These are phyloP conservation scores for Bellardia bayeri DNA, from an alignment of 2,888 invertebrate genomes.

Conservation along the genomic window DNA sequence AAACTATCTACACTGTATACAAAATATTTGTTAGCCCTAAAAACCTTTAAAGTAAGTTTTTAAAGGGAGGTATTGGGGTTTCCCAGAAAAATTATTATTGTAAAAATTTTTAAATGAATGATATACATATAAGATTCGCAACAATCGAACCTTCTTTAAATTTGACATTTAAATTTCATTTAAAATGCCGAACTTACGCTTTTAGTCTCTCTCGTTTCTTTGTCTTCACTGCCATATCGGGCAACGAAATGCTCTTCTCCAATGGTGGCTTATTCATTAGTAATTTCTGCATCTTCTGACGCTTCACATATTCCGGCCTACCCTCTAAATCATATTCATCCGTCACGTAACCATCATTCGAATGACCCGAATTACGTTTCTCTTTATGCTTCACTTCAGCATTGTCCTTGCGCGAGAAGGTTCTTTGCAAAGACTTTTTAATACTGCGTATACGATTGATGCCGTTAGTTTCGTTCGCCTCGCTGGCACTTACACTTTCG, in stretches of 20 bases:
- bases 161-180: no score
- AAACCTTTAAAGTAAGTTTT: no score
- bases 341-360: conserved; percentile 79
- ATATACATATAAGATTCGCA: not conserved
- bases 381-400: conserved; percentile 49
- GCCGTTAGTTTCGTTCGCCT: conserved; percentile 55
- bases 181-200: conserved; percentile 86
- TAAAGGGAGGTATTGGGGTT: no score
- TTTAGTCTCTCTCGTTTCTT: conserved; percentile 89
- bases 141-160: no score
- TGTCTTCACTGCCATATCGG: conserved; percentile 90
- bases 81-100: no score
- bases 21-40: no score
- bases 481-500: conserved; percentile 69
- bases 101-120: no score
- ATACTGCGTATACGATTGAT: conserved; percentile 82
- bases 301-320: conserved; percentile 65
- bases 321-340: conserved; percentile 75
- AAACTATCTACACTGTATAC: no score
- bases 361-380: conserved; percentile 68
- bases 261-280: conserved; percentile 86
- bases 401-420: conserved; percentile 85
- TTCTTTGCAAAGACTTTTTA: conserved; percentile 85
- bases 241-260: conserved; percentile 93
- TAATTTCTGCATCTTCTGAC: conserved; percentile 77